Evolutionary conservation across 1,140 invertebrate species (phyloP).

Genomic region (Mizuhopecten yessoensis): DNA sequence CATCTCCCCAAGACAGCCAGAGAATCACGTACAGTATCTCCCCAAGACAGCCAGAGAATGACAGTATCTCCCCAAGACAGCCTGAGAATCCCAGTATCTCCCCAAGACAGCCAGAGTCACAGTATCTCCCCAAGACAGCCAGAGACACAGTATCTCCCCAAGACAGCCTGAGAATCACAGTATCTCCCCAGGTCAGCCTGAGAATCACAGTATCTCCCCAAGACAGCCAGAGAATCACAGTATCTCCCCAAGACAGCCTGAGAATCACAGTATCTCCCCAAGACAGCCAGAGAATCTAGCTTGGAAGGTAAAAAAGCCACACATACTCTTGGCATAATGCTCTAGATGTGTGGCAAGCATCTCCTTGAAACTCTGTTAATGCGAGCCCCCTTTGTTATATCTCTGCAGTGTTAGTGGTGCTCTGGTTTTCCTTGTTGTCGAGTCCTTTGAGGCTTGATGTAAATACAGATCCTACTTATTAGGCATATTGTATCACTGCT

Average conservation of each 20-base stretch:
- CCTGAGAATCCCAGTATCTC: neutral
- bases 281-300: neutral
- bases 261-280: neutral
- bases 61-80: neutral
- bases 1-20: neutral
- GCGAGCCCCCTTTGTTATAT: neutral
- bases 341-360: neutral
- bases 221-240: neutral
- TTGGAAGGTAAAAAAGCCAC: slow-evolving; percentile 7
- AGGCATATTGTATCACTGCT: neutral
- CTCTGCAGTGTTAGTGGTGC: neutral
- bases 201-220: neutral
- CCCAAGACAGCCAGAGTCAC: neutral
- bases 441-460: neutral
- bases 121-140: neutral
- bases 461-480: neutral
- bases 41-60: neutral
- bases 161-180: neutral
- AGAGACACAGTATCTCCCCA: neutral
- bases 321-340: neutral
- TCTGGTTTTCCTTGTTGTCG: neutral
- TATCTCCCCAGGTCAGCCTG: neutral
- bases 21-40: neutral
- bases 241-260: neutral
- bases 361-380: neutral